phyloP scores from a whole-genome alignment of 1,140 invertebrate genomes.

The Papilio dardanus region DNA sequence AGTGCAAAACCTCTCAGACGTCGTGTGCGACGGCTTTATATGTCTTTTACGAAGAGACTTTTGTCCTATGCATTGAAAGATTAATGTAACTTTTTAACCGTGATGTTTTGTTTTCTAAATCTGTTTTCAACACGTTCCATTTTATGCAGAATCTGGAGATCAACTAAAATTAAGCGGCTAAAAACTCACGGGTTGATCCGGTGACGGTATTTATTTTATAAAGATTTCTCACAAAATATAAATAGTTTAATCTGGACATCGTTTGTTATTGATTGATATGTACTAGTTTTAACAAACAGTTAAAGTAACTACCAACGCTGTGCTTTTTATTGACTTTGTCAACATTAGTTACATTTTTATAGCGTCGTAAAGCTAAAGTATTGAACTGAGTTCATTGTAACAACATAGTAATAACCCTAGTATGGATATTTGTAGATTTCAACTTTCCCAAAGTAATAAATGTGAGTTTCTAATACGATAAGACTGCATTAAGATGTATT shows the following conservation, averaged over 20 bases:
- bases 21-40: background rate
- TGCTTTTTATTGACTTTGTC: background rate
- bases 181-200: too few relatives aligned
- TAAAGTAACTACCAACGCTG: background rate
- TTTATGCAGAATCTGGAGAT: background rate
- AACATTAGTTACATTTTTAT: background rate
- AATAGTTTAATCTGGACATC: too few relatives aligned
- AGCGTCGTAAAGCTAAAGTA: slow-evolving; percentile 16
- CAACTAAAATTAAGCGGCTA: too few relatives aligned
- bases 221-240: too few relatives aligned
- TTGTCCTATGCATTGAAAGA: background rate
- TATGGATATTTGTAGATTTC: background rate
- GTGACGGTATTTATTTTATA: too few relatives aligned
- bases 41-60: background rate
- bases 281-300: background rate
- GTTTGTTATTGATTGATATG: background rate
- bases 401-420: background rate
- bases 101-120: background rate
- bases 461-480: background rate
- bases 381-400: background rate
- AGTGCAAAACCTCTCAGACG: slow-evolving; percentile 9
- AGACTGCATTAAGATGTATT: too few relatives aligned
- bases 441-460: background rate
- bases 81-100: background rate
- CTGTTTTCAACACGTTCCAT: background rate